These are phyloP conservation scores for Polydrusus pterygomalis DNA, from an alignment of 2,888 invertebrate species.

Conservation along the genomic window DNA sequence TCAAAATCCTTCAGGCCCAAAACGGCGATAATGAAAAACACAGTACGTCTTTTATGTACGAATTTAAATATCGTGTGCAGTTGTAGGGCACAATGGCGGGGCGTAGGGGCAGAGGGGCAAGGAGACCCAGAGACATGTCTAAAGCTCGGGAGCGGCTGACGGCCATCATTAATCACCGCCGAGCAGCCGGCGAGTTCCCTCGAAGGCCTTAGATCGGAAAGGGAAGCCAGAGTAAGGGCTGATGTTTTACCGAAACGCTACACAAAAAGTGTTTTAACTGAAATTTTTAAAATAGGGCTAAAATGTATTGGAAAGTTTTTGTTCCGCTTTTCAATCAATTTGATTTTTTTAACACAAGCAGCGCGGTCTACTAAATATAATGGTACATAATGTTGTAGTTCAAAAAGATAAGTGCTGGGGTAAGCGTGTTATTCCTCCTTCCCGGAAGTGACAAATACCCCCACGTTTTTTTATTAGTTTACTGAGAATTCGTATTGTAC, in stretches of 20 bases:
- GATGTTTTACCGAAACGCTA: slow-evolving; percentile 53
- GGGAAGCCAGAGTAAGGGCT: slow-evolving; percentile 54
- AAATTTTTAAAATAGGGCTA: slow-evolving; percentile 51
- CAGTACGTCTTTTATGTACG: slow-evolving; percentile 69
- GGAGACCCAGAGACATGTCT: slow-evolving; percentile 71
- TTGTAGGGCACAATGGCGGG: slow-evolving; percentile 36
- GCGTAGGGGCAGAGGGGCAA: slow-evolving; percentile 66
- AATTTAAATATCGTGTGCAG: slow-evolving; percentile 71
- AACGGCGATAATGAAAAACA: slow-evolving; percentile 72
- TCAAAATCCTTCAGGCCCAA: slow-evolving; percentile 69
- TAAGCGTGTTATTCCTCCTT: too few species aligned
- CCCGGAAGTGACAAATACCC: too few species aligned
- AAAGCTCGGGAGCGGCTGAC: slow-evolving; percentile 72
- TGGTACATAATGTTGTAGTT: too few species aligned
- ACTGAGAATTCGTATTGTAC: too few species aligned
- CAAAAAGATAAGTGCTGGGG: too few species aligned
- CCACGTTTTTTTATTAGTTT: too few species aligned
- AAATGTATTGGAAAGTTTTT: slow-evolving; percentile 16
- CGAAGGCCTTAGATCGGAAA: slow-evolving; percentile 51
- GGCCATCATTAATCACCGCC: slow-evolving; percentile 72
- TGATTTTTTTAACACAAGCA: not conserved
- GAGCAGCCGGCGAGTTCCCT: slow-evolving; percentile 69
- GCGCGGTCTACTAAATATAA: too few species aligned
- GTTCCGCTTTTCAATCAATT: slow-evolving; percentile 8
- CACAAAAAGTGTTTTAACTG: slow-evolving; percentile 55